phyloP scores from a whole-genome alignment of 1,140 invertebrate genomes.

The Cataglyphis hispanica region DNA sequence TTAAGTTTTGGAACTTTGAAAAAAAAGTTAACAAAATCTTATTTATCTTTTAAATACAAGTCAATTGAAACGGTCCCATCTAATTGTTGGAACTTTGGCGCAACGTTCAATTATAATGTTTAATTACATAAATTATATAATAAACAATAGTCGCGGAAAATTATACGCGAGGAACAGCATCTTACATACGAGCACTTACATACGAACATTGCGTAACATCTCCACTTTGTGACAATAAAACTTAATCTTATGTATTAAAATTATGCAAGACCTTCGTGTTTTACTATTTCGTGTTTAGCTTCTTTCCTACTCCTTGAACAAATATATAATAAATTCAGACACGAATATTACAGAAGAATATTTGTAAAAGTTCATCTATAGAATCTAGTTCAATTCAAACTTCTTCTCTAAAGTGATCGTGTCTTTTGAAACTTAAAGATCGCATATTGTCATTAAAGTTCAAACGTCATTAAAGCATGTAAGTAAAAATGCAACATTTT shows the following conservation, averaged over 20 bases:
- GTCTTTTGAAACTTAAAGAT: neutral
- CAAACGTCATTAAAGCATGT: neutral
- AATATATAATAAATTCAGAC: neutral
- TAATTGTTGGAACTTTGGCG: neutral
- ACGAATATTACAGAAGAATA: neutral
- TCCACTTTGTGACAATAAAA: neutral
- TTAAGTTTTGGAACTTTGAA: neutral
- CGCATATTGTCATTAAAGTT: neutral
- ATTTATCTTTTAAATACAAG: conserved; percentile 11
- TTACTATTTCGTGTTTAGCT: too few relatives aligned
- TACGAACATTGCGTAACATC: neutral
- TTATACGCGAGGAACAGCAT: neutral
- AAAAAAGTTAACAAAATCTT: conserved; percentile 9
- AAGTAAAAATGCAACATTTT: neutral
- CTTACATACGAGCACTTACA: neutral
- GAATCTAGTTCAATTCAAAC: neutral
- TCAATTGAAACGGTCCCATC: neutral
- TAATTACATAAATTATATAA: too few relatives aligned
- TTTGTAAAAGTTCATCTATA: neutral
- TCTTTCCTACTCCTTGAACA: neutral
- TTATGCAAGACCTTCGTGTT: neutral
- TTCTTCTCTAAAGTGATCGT: neutral
- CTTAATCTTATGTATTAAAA: neutral
- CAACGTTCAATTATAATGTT: neutral
- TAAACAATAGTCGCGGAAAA: too few relatives aligned